Evolutionary conservation across 2,888 invertebrate species (phyloP).

Genomic region (Rhamphomyia laevipes): DNA sequence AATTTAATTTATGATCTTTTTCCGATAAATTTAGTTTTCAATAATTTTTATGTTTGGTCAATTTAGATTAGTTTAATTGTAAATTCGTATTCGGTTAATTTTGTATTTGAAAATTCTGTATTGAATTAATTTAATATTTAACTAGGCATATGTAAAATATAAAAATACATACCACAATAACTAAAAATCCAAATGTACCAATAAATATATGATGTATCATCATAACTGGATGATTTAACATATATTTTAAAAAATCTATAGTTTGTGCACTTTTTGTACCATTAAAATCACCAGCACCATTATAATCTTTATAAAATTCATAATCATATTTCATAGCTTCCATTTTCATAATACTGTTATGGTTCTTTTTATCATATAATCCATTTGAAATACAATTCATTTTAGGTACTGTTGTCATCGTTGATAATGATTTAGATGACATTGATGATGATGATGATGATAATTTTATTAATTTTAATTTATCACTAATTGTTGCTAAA

Average conservation of each 20-base stretch:
- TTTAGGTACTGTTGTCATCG: conserved; percentile 3
- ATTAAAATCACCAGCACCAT: conserved; percentile 7
- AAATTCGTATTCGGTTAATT: too few relatives aligned
- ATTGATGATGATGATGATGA: conserved; percentile 14
- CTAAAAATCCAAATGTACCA: conserved; percentile 59
- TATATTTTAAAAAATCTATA: conserved; percentile 44
- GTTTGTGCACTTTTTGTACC: conserved; percentile 28
- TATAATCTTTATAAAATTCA: conserved; percentile 12
- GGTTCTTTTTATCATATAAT: conserved; percentile 22
- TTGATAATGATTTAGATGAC: conserved; percentile 17
- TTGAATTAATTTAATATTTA: not conserved
- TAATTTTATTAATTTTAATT: conserved; percentile 28
- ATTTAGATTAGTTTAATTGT: too few relatives aligned
- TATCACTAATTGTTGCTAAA: conserved; percentile 36
- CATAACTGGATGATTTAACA: conserved; percentile 54
- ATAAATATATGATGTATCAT: conserved; percentile 64
- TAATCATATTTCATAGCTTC: conserved; percentile 32
- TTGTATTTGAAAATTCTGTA: too few relatives aligned
- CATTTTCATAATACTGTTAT: conserved; percentile 22
- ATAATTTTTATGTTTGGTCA: too few relatives aligned
- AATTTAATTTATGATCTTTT: too few relatives aligned
- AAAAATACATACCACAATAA: conserved; percentile 51
- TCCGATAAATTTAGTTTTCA: too few relatives aligned
- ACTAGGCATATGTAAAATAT: not conserved
- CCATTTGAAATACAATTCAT: conserved; percentile 11